These are phyloP conservation scores for Alligator mississippiensis DNA, from an alignment of 2,113 vertebrate species.

Conservation along the genomic window DNA sequence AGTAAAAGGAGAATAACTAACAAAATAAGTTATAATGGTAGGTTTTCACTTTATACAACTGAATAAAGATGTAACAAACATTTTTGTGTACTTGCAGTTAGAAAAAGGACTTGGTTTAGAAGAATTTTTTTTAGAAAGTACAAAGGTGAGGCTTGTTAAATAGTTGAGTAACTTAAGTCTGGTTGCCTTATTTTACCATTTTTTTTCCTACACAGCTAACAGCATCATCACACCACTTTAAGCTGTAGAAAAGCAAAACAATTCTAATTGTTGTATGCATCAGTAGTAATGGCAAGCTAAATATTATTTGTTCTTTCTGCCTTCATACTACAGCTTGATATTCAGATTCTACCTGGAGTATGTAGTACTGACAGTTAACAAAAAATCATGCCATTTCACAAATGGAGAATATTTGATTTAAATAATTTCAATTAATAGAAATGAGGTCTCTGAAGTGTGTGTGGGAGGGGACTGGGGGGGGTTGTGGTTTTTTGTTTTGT, in stretches of 20 bases:
- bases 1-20: slow-evolving; percentile 67
- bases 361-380: neutral
- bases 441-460: neutral
- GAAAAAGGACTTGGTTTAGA: slow-evolving; percentile 35
- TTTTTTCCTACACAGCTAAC: slow-evolving; percentile 36
- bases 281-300: slow-evolving; percentile 8
- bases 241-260: slow-evolving; percentile 21
- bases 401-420: neutral
- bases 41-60: slow-evolving; percentile 65
- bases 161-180: slow-evolving; percentile 19
- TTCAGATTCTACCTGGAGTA: neutral
- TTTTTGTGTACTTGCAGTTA: slow-evolving; percentile 73
- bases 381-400: neutral
- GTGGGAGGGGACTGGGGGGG: no score
- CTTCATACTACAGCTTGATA: slow-evolving; percentile 38
- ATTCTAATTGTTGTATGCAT: slow-evolving; percentile 26
- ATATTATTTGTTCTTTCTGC: neutral
- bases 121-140: slow-evolving; percentile 42
- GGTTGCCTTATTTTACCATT: neutral
- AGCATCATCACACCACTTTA: slow-evolving; percentile 30
- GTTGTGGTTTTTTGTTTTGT: no score
- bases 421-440: neutral
- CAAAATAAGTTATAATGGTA: slow-evolving; percentile 70
- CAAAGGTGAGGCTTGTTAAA: slow-evolving; percentile 43
- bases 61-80: slow-evolving; percentile 43